Evolutionary conservation across 2,888 invertebrate species (phyloP).

Genomic region (Orgyia antiqua): DNA sequence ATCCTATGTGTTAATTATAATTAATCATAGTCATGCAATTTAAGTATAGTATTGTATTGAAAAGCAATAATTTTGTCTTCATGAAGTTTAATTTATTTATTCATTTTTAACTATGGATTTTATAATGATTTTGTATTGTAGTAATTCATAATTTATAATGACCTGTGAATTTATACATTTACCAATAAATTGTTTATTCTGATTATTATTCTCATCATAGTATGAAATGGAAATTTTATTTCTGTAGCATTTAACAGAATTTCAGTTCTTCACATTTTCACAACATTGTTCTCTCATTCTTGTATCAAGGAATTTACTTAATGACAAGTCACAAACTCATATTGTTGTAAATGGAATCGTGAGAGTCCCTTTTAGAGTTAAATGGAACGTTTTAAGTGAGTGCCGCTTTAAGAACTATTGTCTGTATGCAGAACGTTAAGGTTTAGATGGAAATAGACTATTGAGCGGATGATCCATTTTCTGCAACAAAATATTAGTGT

Average conservation of each 20-base stretch:
- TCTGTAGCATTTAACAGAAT: neutral
- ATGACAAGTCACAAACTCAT: constrained; percentile 34
- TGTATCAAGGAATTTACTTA: constrained; percentile 27
- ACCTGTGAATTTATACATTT: no score
- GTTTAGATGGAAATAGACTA: constrained; percentile 61
- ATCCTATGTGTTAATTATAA: no score
- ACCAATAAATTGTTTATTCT: no score
- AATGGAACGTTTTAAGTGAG: constrained; percentile 63
- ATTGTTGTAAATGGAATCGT: constrained; percentile 33
- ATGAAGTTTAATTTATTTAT: no score
- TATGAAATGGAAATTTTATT: no score
- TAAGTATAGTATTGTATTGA: no score
- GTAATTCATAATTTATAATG: no score
- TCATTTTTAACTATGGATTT: no score
- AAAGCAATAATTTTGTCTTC: no score
- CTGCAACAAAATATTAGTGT: constrained; percentile 24
- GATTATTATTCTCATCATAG: no score
- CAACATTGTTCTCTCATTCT: constrained; percentile 9
- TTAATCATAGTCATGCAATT: no score
- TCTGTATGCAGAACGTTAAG: constrained; percentile 50
- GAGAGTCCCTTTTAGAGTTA: constrained; percentile 58
- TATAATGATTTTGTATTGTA: no score
- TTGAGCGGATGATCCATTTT: constrained; percentile 49
- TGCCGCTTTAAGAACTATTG: constrained; percentile 61
- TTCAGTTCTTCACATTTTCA: constrained; percentile 10